Evolutionary conservation across 2,113 vertebrate species (phyloP), one percentile per base, ranked within the genome.

Genomic region (Gasterosteus aculeatus): DNA sequence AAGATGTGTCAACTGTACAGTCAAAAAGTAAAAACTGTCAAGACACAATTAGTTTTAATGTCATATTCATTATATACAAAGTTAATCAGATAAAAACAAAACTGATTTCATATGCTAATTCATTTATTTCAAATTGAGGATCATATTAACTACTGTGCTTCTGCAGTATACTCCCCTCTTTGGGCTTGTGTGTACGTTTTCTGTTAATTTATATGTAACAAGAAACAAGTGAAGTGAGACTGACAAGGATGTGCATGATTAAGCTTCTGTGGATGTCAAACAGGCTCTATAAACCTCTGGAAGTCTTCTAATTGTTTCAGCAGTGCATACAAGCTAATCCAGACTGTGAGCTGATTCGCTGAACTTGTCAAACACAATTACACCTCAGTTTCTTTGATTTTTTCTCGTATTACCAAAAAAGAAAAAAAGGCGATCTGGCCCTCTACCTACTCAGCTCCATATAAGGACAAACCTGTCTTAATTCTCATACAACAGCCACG

Each of bases 281-380:
- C 46, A 66, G 1, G 54, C 35, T 72, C 19, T 8, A 1, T 12
- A 19, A 51, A 74, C 65, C 41, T 60, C 42, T 70, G 60, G 3
- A 51, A 57, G 67, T 56, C 1, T n/a, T 10, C 66, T 75, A 71
- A 86, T 83, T 80, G 54, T 76, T 72, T 69, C 68, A 31, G 60
- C 19, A 46, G 67, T 7, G 64, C 64, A 56, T 33, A 41, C n/a
- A 35, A 29, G 51, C 16, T 2, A 12, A 62, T 53, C 4, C 67
- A 62, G 39, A 61, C 57, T 42, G 67, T 7, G 12, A 38, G 62
- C 10, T 26, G 54, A 64, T 65, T 72, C 72, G 41, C 70, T 61
- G 62, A 81, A 77, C 68, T 78, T 78, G 69, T 80, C 75, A 87
- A 84, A 82, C 78, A 54, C 31, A 19, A 49, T 81, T 69, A 71